phyloP scores from a whole-genome alignment of 2,888 invertebrate genomes.

The Temnothorax unifasciatus region DNA sequence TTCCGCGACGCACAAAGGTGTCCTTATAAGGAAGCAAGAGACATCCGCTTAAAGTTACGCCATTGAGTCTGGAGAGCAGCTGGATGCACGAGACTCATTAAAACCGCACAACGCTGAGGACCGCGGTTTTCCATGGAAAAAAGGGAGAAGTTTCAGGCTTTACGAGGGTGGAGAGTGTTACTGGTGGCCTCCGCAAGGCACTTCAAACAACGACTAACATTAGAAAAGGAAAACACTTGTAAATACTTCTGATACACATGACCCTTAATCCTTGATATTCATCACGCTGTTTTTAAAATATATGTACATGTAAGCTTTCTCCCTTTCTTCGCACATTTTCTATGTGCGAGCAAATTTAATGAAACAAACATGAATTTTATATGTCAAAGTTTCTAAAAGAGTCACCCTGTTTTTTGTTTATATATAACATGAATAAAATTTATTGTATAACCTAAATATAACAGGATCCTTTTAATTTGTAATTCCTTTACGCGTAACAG shows the following conservation, averaged over 20 bases:
- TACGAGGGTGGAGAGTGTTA: conserved; percentile 35
- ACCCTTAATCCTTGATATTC: conserved; percentile 33
- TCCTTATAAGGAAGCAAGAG: conserved; percentile 10
- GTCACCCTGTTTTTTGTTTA: too few relatives aligned
- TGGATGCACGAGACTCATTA: conserved; percentile 76
- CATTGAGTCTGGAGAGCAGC: conserved; percentile 57
- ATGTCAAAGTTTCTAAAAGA: neutral
- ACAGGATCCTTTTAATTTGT: neutral
- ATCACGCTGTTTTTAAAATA: conserved; percentile 17
- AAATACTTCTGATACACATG: conserved; percentile 13
- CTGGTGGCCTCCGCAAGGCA: conserved; percentile 40
- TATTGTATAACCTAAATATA: neutral
- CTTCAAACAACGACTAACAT: conserved; percentile 9
- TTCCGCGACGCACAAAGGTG: neutral
- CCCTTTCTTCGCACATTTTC: neutral
- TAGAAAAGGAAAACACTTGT: conserved; percentile 13
- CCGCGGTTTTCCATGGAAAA: conserved; percentile 57
- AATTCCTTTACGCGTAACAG: neutral
- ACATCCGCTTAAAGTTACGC: conserved; percentile 56
- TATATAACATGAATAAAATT: neutral
- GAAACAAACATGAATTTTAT: neutral
- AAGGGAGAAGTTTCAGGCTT: conserved; percentile 9
- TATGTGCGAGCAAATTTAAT: neutral
- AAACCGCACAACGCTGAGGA: conserved; percentile 67
- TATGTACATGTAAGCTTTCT: neutral